A percentile compares a stretch with the other conserved stretches of the same genome.
Conservation (phyloP, 1,140 invertebrate genomes). For the Hyles euphorbiae region DNA sequence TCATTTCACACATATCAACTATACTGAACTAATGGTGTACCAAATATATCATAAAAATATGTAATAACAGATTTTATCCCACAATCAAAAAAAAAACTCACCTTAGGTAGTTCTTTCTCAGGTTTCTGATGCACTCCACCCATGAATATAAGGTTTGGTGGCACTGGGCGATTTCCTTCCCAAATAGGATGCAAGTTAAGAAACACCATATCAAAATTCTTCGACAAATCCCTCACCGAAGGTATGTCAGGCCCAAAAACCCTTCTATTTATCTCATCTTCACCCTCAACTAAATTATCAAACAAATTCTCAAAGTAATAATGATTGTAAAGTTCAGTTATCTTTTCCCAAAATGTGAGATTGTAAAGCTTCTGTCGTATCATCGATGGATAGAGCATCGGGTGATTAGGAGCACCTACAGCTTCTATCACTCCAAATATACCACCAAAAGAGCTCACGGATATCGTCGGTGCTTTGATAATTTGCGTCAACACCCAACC, state of each 20-base stretch:
- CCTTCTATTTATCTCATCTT: background rate
- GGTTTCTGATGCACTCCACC: too few relatives aligned
- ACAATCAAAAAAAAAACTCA: too few relatives aligned
- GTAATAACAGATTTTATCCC: too few relatives aligned
- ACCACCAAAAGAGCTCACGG: conserved; percentile 15
- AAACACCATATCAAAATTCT: too few relatives aligned
- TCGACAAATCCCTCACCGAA: too few relatives aligned
- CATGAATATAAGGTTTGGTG: too few relatives aligned
- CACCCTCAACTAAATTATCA: background rate
- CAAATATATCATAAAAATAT: too few relatives aligned
- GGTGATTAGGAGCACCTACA: conserved; percentile 18
- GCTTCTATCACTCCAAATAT: conserved; percentile 5
- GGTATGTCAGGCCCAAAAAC: background rate
- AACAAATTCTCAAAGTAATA: background rate
- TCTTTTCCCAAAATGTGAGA: conserved; percentile 12
- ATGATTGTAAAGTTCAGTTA: conserved; percentile 4
- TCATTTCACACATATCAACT: too few relatives aligned
- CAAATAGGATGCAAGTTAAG: too few relatives aligned
- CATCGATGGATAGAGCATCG: conserved; percentile 13
- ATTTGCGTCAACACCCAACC: conserved; percentile 9
- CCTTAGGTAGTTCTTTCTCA: too few relatives aligned
- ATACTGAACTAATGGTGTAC: too few relatives aligned
- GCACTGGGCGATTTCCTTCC: too few relatives aligned
- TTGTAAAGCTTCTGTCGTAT: conserved; percentile 9
- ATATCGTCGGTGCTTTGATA: conserved; percentile 16